Percentiles rank a stretch among this genome's conserved stretches.
Conservation (phyloP, 2,113 vertebrate species). For the Onychorhynchus coronatus region DNA sequence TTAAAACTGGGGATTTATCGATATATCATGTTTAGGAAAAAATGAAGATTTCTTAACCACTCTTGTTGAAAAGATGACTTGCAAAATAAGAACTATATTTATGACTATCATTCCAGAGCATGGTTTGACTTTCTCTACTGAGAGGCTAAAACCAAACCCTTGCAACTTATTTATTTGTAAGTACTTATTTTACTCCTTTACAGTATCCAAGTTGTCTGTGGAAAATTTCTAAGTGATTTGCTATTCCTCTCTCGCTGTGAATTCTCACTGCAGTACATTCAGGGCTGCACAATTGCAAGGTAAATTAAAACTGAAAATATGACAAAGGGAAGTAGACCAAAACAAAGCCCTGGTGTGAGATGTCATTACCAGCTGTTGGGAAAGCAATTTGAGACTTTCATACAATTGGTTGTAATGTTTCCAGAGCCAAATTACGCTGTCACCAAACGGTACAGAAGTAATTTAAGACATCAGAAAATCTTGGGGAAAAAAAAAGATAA, state of each 20-base stretch:
- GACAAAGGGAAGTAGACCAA: background rate
- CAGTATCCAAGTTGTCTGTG: background rate
- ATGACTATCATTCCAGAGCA: background rate
- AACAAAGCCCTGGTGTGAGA: background rate
- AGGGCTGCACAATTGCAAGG: background rate
- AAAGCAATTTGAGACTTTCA: background rate
- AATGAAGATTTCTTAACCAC: background rate
- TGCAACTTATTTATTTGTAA: background rate
- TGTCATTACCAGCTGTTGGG: background rate
- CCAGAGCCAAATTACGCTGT: background rate
- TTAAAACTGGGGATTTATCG: background rate
- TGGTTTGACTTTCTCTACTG: background rate
- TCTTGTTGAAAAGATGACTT: background rate
- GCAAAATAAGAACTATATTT: background rate
- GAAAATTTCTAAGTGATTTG: background rate
- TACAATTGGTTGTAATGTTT: background rate
- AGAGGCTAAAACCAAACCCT: background rate
- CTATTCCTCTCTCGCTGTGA: background rate
- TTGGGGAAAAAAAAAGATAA: background rate
- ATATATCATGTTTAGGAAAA: background rate
- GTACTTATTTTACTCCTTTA: background rate
- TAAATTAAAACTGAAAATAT: background rate
- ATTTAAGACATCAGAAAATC: background rate
- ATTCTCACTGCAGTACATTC: background rate
- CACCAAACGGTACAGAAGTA: background rate